Base-by-base conservation (phyloP, 2,797 vertebrate genomes). In the Ctenopoma multispine region DNA sequence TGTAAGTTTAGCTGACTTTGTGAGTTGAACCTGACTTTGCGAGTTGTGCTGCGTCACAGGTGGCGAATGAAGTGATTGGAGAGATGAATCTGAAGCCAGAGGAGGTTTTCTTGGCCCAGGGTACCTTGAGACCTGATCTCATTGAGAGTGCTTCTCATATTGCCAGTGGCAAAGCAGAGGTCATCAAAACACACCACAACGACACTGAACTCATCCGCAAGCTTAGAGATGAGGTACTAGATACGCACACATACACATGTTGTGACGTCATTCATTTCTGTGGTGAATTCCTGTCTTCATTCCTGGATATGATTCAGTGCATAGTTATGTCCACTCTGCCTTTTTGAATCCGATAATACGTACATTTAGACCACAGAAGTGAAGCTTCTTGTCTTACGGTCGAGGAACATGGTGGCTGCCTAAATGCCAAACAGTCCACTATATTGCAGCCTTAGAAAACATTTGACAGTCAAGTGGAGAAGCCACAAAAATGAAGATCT, bases 101-200 rank as follows among this genome's bases (percentile, higher is more conserved):
- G 38, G 97, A 99, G 54, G 97, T 99, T 63, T 96, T 96, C 53
- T 95, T 99, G 84, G 97, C 98, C 2, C 98, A 99, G 91, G 98
- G 98, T 23, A 99, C 98, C 4, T 90, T 99, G 80, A 93, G 98
- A 80, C 98, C 98, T 3, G 98, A 99, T 86, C 95, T 99, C 17
- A 99, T 99, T n/a, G 98, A 99, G 90, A 99, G 98, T 0, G 98
- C 98, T 9, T 99, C 97, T 38, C 90, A 95, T 64, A 85, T 99
- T 49, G 98, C 96, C 65, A 99, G 98, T 0, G 96, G 96, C 83
- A 99, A 98, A 86, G 98, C 98, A 3, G 97, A 99, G 66, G 92
- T 99, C 90, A 99, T 99, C 93, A 99, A 99, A 90, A 99, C 98
- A 0, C 98, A 99, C 85, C 98, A 99, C 90, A 99, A 99, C 0